Conservation (phyloP, 2,113 vertebrate genomes). For the Brachypteracias leptosomus region DNA sequence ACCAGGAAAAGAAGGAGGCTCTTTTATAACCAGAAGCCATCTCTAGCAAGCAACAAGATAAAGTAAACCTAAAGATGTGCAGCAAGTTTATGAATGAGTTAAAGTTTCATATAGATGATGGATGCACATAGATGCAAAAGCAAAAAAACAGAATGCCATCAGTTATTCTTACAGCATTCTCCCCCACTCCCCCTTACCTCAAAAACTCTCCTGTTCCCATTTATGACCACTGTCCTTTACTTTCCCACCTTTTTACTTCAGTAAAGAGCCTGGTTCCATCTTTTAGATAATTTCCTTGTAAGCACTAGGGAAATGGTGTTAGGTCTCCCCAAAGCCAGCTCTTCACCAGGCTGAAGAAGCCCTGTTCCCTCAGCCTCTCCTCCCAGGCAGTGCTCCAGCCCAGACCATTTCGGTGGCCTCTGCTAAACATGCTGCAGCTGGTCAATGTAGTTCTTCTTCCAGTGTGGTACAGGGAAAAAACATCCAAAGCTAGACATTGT, state of each 20-base stretch:
- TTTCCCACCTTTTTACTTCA: neutral
- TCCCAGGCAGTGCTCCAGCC: neutral
- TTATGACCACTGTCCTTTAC: neutral
- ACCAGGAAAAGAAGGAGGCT: neutral
- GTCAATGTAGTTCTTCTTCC: neutral
- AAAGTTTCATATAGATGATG: neutral
- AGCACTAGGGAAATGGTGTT: neutral
- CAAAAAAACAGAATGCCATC: neutral
- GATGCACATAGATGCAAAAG: neutral
- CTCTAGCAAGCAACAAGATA: neutral
- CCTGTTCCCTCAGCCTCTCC: neutral
- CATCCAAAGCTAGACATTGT: neutral
- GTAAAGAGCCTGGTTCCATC: neutral
- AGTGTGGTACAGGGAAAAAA: neutral
- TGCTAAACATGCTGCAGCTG: neutral
- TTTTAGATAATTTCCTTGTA: neutral
- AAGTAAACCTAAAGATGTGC: neutral
- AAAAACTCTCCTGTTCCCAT: neutral
- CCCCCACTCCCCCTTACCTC: neutral
- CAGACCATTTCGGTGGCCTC: neutral
- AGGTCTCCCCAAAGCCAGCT: neutral
- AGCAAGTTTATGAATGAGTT: neutral
- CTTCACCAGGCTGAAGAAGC: neutral
- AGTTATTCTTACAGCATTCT: neutral
- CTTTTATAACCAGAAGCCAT: neutral